Percentiles rank a stretch among this genome's conserved stretches.
Evolutionary conservation across 2,888 invertebrate species (phyloP).

Genomic region (Resseliella maxima): DNA sequence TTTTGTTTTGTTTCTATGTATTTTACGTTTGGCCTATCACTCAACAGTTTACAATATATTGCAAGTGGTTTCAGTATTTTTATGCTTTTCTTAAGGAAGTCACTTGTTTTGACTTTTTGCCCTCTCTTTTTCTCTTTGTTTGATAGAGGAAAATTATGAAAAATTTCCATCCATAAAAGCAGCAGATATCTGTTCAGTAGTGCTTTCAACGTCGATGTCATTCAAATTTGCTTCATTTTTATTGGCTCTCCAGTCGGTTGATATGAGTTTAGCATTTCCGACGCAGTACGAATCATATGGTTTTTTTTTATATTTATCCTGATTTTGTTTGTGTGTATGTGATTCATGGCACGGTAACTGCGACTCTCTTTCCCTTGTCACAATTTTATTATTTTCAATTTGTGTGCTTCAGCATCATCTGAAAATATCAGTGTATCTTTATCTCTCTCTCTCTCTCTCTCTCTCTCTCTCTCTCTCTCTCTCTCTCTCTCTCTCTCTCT

Average conservation of each 20-base stretch:
- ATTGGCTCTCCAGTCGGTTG: not conserved
- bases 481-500: too few relatives aligned
- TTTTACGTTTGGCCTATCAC: conserved; percentile 1
- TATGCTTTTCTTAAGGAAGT: not conserved
- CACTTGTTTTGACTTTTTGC: not conserved
- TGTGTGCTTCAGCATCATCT: not conserved
- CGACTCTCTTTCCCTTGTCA: not conserved
- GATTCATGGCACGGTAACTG: not conserved
- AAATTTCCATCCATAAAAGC: conserved; percentile 15
- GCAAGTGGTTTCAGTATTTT: not conserved
- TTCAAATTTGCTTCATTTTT: conserved; percentile 33
- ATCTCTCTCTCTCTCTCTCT: too few relatives aligned
- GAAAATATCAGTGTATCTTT: not conserved
- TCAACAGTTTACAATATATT: not conserved
- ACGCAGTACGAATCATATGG: not conserved
- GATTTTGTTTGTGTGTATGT: not conserved
- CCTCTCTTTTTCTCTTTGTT: too few relatives aligned
- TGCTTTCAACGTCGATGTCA: not conserved
- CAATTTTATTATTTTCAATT: conserved; percentile 51
- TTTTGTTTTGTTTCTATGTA: not conserved
- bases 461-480: too few relatives aligned
- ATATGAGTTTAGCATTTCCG: not conserved
- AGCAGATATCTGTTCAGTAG: not conserved
- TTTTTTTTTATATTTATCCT: not conserved
- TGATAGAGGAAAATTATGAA: not conserved